phyloP scores from a whole-genome alignment of 2,888 invertebrate genomes.

The Apomyelois bistriatella region DNA sequence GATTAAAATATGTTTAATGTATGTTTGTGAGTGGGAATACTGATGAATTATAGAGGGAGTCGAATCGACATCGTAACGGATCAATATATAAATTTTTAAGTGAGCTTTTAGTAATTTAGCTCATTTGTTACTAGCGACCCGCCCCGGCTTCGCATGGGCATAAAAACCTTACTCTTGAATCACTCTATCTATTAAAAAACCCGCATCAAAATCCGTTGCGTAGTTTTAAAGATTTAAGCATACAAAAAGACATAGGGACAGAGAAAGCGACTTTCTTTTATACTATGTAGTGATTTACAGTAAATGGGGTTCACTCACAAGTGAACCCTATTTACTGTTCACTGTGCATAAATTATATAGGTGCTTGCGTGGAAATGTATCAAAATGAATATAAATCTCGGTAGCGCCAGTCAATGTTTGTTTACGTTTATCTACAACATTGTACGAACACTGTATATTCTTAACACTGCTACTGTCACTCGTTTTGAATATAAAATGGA shows the following conservation, averaged over 20 bases:
- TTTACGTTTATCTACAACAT: not conserved
- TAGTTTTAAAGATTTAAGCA: too few relatives aligned
- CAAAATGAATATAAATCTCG: not conserved
- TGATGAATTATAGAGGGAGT: not conserved
- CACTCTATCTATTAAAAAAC: too few relatives aligned
- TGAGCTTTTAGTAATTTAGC: not conserved
- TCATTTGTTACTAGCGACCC: too few relatives aligned
- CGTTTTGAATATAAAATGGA: conserved; percentile 5
- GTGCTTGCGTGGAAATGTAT: not conserved
- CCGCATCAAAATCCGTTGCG: too few relatives aligned
- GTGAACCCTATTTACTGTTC: too few relatives aligned
- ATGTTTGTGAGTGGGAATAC: not conserved
- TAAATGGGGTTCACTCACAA: too few relatives aligned
- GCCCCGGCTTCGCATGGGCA: too few relatives aligned
- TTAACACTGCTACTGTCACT: not conserved
- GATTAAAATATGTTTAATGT: conserved; percentile 8
- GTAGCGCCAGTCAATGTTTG: not conserved
- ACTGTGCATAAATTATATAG: not conserved
- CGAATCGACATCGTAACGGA: too few relatives aligned
- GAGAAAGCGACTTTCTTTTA: too few relatives aligned
- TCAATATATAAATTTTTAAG: not conserved
- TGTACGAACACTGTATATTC: not conserved
- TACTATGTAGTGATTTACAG: too few relatives aligned
- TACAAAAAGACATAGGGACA: too few relatives aligned
- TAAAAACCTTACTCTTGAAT: too few relatives aligned